A percentile compares a stretch with the other conserved stretches of the same genome.
These are phyloP conservation scores for Drosophila subquinaria DNA, from an alignment of 2,888 invertebrate species.

Conservation along the genomic window DNA sequence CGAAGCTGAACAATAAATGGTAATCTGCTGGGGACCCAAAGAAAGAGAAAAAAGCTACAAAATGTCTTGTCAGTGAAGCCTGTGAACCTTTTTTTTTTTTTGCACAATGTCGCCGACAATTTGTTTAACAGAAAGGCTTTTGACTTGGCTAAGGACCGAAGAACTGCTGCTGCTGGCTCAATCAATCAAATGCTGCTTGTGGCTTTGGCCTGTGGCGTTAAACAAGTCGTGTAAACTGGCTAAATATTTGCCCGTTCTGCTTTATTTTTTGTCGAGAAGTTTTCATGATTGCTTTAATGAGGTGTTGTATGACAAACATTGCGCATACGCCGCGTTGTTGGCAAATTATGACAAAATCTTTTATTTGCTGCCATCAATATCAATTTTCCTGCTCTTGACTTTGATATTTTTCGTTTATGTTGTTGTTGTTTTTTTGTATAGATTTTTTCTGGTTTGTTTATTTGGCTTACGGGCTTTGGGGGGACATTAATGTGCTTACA, in stretches of 20 bases:
- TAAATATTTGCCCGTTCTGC: slow-evolving; percentile 60
- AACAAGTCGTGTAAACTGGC: slow-evolving; percentile 72
- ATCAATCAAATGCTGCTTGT: slow-evolving; percentile 75
- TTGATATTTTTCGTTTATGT: slow-evolving; percentile 8
- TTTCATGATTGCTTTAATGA: slow-evolving; percentile 69
- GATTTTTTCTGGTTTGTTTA: slow-evolving; percentile 33
- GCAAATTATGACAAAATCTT: slow-evolving; percentile 63
- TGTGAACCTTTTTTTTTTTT: slow-evolving; percentile 62
- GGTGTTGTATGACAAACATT: slow-evolving; percentile 59
- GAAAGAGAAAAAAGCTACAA: slow-evolving; percentile 22
- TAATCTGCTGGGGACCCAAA: slow-evolving; percentile 41
- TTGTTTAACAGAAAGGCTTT: slow-evolving; percentile 80
- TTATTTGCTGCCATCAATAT: slow-evolving; percentile 64
- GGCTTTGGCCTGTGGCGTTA: slow-evolving; percentile 52
- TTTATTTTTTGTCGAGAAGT: slow-evolving; percentile 1
- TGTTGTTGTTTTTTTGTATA: not conserved
- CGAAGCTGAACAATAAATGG: slow-evolving; percentile 34
- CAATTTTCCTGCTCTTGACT: slow-evolving; percentile 41
- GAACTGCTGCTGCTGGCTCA: slow-evolving; percentile 48
- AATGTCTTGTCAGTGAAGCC: slow-evolving; percentile 20
- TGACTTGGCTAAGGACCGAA: slow-evolving; percentile 58
- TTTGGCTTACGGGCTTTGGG: slow-evolving; percentile 31
- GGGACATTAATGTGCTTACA: slow-evolving; percentile 66
- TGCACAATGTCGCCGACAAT: slow-evolving; percentile 62
- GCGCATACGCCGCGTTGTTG: slow-evolving; percentile 59